Evolutionary conservation across 2,888 invertebrate species (phyloP).

Genomic region (Cremastinae sp.): DNA sequence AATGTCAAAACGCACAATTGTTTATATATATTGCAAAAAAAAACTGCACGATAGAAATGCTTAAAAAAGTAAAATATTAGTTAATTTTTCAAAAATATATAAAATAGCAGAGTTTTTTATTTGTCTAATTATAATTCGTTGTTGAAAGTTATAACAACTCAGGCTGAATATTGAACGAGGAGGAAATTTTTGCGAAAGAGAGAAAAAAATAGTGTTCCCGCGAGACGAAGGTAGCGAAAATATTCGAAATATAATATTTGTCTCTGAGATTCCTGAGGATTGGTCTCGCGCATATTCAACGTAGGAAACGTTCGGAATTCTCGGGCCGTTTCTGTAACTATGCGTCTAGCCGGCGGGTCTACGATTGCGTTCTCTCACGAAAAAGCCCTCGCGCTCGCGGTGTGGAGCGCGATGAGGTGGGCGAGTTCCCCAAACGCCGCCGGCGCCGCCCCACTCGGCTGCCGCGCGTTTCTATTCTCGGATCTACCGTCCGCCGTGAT

Average conservation of each 20-base stretch:
- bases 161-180: too few relatives aligned
- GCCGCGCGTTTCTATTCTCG: slow-evolving; percentile 60
- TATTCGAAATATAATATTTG: background rate
- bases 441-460: slow-evolving; percentile 27
- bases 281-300: slow-evolving; percentile 18
- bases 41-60: too few relatives aligned
- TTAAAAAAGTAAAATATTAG: too few relatives aligned
- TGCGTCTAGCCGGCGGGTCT: slow-evolving; percentile 56
- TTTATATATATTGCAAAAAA: too few relatives aligned
- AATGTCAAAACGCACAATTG: too few relatives aligned
- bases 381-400: slow-evolving; percentile 38
- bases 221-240: background rate
- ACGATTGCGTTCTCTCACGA: slow-evolving; percentile 44
- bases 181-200: too few relatives aligned
- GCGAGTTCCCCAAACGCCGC: slow-evolving; percentile 19
- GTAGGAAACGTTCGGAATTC: slow-evolving; percentile 45
- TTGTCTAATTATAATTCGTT: too few relatives aligned
- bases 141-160: too few relatives aligned
- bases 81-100: too few relatives aligned
- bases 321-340: slow-evolving; percentile 28
- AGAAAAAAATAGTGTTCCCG: too few relatives aligned
- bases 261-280: background rate
- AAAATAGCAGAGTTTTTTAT: too few relatives aligned
- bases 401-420: slow-evolving; percentile 31
- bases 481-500: slow-evolving; percentile 52